Base-by-base conservation (phyloP, 1,140 invertebrate species). In the Venturia canescens region DNA sequence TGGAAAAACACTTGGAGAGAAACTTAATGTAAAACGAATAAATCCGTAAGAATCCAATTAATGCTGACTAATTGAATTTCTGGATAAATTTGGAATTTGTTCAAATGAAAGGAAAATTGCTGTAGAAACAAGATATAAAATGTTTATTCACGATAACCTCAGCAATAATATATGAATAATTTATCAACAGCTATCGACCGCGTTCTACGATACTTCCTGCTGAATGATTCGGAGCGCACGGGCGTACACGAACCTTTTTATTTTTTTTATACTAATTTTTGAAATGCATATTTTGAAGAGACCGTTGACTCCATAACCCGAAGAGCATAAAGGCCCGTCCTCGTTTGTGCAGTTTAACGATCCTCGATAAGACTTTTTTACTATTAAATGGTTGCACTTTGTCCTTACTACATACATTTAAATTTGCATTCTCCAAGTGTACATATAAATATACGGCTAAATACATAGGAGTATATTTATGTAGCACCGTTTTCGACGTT, bases 91-190 rank as follows among this genome's bases (percentile, higher is more conserved):
- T 23, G 21, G 18, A 57, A 57, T 57, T 57, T n/a, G 13, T 18
- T 4, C 1, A 57, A 21, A 57, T 18, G 13, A 57, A 9, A 57
- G 21, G n/a, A 57, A 57, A 13, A 57, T n/a, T n/a, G 18, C 21
- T 21, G 0, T n/a, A 7, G 18, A 13, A 57, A 57, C 4, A 18
- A 57, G 53, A 57, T 9, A 11, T 3, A 23, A 57, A 57, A 57
- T n/a, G n/a, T 57, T 21, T n/a, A n/a, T 23, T 57, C 21, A 21
- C 53, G 13, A 57, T 57, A n/a, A 57, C n/a, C 18, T 23, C n/a
- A 5, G 53, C 18, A 57, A 57, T 57, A n/a, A n/a, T n/a, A n/a
- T 57, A 57, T 57, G 53, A 57, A 57, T 57, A 57, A 57, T n/a
- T 57, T 18, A 57, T 57, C 21, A 23, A 57, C 18, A 57, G 53